Base-by-base conservation (phyloP, 2,113 vertebrate species). In the Ifrita kowaldi region DNA sequence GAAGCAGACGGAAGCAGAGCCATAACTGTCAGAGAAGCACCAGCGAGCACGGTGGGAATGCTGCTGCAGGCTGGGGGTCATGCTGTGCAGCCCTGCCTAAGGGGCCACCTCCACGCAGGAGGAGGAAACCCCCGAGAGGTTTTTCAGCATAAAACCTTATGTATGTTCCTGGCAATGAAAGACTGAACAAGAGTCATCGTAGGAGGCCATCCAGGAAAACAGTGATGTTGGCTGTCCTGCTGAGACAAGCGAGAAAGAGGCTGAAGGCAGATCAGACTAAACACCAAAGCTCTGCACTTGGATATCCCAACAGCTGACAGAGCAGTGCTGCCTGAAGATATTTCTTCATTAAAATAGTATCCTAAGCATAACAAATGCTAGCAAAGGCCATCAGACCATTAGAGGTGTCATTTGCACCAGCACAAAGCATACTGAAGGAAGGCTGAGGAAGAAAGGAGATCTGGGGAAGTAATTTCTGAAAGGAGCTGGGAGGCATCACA, bases 351-450 rank as follows among this genome's bases (percentile, higher is more conserved):
- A 57, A 87, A 76, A 63, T 4, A 14, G 6, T 20, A 78, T 16
- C 17, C 50, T 10, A 22, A 24, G 26, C 13, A 13, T 10, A 80
- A 7, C 14, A 70, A 81, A 56, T 37, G 19, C 27, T 63, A n/a
- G 50, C 50, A 84, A 30, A 37, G 80, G 17, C 23, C 28, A n/a
- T 33, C 0, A 5, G 53, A 74, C 42, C 0, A 0, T 10, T 69
- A 67, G 18, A 87, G 50, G 27, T 33, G 42, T 44, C 60, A 42
- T 23, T 35, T 1, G 1, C 46, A 67, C 26, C 52, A 65, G 47
- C 30, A 84, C 30, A 68, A 87, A 85, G 47, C 0, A 4, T 13
- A 57, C 26, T 7, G 35, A 37, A 16, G 39, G 26, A 90, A 71
- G 35, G 32, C 13, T 49, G 24, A 2, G 17, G 13, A 14, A 69